These are phyloP conservation scores for Poeciliopsis retropinna DNA, from an alignment of 2,113 vertebrate species.

Conservation along the genomic window DNA sequence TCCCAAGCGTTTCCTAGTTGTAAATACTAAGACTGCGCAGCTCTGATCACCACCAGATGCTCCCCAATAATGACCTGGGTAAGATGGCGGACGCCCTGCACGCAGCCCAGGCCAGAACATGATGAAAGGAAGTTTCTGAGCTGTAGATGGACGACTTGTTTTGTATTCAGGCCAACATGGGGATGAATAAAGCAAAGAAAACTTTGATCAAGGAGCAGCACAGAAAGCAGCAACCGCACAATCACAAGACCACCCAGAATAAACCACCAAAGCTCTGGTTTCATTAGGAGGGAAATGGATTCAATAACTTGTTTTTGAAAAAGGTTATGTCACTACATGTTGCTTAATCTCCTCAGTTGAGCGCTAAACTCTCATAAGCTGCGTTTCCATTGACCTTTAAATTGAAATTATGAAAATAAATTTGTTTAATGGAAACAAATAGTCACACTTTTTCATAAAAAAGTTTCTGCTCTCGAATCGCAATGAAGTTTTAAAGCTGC, in stretches of 20 bases:
- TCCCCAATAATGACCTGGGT: neutral
- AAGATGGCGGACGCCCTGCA: neutral
- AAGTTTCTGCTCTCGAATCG: no score
- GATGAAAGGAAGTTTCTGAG: neutral
- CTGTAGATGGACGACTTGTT: neutral
- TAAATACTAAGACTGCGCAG: neutral
- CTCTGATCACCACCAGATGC: no score
- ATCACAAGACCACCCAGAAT: neutral
- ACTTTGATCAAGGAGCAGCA: neutral
- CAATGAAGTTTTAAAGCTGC: no score
- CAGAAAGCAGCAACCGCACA: neutral
- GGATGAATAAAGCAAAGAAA: neutral
- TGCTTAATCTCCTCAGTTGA: neutral
- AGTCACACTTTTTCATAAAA: no score
- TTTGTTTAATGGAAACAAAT: no score
- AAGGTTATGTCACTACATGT: neutral
- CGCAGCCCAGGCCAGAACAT: neutral
- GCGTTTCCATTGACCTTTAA: no score
- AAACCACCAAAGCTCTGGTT: neutral
- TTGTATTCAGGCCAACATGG: constrained; percentile 17
- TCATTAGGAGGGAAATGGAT: neutral
- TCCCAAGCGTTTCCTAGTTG: neutral
- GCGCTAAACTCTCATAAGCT: neutral
- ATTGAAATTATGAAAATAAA: no score
- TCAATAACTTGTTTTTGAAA: neutral